Base-by-base conservation (phyloP, 2,113 vertebrate species). In the Cynopterus brachyotis region DNA sequence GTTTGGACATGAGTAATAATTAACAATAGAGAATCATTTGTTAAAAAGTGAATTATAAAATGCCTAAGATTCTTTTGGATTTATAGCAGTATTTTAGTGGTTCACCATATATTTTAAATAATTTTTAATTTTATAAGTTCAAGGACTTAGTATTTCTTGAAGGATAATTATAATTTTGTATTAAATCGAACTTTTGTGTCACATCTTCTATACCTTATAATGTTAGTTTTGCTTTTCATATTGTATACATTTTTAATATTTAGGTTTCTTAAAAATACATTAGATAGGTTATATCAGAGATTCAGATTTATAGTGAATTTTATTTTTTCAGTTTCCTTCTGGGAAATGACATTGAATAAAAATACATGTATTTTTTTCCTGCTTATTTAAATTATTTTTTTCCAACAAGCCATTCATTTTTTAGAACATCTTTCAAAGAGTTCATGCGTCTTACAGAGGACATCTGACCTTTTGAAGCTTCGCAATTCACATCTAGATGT, bases 401-500 rank as follows among this genome's bases (percentile, higher is more conserved):
- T 98, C 98, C 82, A 89, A 97, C 96, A 98, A 97, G 85, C 97
- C 91, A 85, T 98, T 97, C 88, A 73, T 95, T 97, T 97, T 97
- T 96, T 96, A 97, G 97, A 98, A 96, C 94, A 96, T 97, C 95
- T 76, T 97, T 95, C 97, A 97, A 98, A 97, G 98, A 98, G 94
- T 98, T 98, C 97, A 94, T 97, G 96, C 97, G 37, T 93, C 92
- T 98, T 96, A 81, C 64, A 69, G 97, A 98, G 96, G 98, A 98
- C 95, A 97, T 95, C 96, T 98, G 98, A 98, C 97, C 97, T 98
- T 95, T 98, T 64, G 81, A 96, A 97, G 95, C 97, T 97, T 97
- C 96, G 91, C 69, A 76, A 98, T 95, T 98, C 94, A 24, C 94
- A 96, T 53, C 97, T 98, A 97, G 97, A 98, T 99, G 98, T 40